Evolutionary conservation across 1,140 invertebrate species (phyloP).

Genomic region (Platyscapa corneri): DNA sequence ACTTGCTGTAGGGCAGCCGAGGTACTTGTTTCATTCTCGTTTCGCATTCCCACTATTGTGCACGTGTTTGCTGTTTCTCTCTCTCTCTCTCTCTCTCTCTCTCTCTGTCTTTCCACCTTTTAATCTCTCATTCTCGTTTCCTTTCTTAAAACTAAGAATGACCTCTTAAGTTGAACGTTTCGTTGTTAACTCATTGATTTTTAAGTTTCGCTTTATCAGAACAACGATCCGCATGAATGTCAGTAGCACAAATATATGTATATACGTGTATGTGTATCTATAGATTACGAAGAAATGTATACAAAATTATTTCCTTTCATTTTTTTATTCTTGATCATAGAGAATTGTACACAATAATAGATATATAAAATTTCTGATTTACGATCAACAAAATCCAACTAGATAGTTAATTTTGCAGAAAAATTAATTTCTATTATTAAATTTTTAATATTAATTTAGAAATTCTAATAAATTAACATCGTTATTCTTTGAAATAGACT

Average conservation of each 20-base stretch:
- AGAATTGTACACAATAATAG: no score
- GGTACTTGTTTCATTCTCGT: not conserved
- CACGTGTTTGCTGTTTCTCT: not conserved
- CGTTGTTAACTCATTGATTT: constrained; percentile 15
- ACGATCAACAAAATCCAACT: no score
- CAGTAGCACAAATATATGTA: not conserved
- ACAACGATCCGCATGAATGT: not conserved
- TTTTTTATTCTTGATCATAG: no score
- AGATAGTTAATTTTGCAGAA: no score
- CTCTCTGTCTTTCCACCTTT: not conserved
- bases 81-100: not conserved
- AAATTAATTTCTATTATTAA: no score
- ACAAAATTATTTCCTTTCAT: no score
- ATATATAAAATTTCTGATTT: no score
- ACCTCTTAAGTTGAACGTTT: not conserved
- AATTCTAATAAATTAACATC: no score
- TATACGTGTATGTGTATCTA: not conserved
- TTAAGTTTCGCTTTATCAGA: constrained; percentile 10
- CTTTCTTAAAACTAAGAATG: not conserved
- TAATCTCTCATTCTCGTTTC: not conserved
- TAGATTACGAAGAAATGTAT: no score
- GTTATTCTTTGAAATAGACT: no score
- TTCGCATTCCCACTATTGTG: not conserved
- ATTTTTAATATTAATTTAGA: no score
- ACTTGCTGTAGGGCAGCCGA: not conserved